Conservation (phyloP, 2,797 vertebrate genomes). For the Pseudocheirus occidentalis region DNA sequence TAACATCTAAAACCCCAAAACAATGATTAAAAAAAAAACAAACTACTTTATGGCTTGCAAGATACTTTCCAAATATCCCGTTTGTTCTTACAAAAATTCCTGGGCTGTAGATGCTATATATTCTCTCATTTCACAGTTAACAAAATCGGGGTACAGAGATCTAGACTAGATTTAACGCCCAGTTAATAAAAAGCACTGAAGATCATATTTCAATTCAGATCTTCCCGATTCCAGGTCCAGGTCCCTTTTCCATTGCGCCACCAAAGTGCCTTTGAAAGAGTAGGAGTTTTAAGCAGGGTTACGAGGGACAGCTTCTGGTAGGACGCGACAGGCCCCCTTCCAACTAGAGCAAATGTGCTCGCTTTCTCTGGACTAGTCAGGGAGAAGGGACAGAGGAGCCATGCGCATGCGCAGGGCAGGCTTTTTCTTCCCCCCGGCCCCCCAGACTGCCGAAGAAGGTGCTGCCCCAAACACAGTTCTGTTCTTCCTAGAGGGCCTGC, state of each 20-base stretch:
- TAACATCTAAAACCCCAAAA: no score
- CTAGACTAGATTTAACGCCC: background rate
- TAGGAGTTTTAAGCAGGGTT: background rate
- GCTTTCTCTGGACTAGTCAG: rapidly evolving
- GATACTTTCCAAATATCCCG: no score
- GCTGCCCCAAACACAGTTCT: no score
- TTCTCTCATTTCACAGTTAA: background rate
- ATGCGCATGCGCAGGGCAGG: background rate
- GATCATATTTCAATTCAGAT: background rate
- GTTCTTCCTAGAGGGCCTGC: background rate
- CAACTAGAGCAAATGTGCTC: background rate
- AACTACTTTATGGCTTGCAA: no score
- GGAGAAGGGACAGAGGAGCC: background rate
- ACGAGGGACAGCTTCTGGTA: no score
- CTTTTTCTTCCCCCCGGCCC: no score
- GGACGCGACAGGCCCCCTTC: background rate
- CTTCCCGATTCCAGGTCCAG: background rate
- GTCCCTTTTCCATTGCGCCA: background rate
- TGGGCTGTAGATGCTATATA: no score
- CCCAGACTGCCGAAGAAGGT: background rate
- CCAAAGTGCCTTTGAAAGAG: background rate
- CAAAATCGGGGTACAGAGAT: background rate
- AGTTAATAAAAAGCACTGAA: background rate
- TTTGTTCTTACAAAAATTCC: no score
- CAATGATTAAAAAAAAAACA: no score